Evolutionary conservation across 2,888 invertebrate species (phyloP).

Genomic region (Bedellia somnulentella): DNA sequence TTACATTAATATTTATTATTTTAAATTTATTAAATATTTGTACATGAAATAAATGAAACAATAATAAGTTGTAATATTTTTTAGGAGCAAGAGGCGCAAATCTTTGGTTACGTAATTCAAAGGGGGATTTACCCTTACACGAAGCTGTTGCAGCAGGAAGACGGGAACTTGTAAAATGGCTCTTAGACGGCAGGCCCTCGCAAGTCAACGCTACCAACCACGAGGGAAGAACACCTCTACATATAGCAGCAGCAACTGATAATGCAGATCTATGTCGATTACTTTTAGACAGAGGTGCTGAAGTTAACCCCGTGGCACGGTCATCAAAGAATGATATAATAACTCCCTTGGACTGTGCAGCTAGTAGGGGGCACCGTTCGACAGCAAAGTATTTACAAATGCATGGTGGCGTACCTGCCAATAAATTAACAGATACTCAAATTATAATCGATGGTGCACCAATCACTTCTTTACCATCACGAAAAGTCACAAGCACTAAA

Average conservation of each 20-base stretch:
- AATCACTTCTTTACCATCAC: slow-evolving; percentile 41
- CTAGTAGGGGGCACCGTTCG: slow-evolving; percentile 82
- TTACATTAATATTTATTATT: too few relatives aligned
- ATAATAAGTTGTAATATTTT: too few relatives aligned
- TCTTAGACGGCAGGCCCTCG: slow-evolving; percentile 79
- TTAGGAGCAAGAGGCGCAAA: slow-evolving; percentile 71
- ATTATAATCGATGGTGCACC: slow-evolving; percentile 44
- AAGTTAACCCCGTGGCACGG: slow-evolving; percentile 81
- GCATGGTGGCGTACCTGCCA: slow-evolving; percentile 84
- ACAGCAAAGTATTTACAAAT: slow-evolving; percentile 92
- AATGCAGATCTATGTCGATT: slow-evolving; percentile 91
- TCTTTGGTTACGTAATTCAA: slow-evolving; percentile 88
- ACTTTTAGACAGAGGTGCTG: slow-evolving; percentile 80
- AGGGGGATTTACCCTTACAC: slow-evolving; percentile 94
- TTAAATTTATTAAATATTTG: too few relatives aligned
- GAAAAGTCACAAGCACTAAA: slow-evolving; percentile 54
- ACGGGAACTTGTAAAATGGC: slow-evolving; percentile 85
- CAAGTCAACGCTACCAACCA: slow-evolving; percentile 87
- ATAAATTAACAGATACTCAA: slow-evolving; percentile 60
- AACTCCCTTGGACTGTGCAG: slow-evolving; percentile 90
- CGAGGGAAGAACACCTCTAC: slow-evolving; percentile 90
- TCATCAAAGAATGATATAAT: slow-evolving; percentile 82
- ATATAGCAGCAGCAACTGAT: slow-evolving; percentile 92
- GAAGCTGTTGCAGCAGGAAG: slow-evolving; percentile 94
- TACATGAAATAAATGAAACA: too few relatives aligned